Base-by-base conservation (phyloP, 2,888 invertebrate species). In the Piscicola geometra region DNA sequence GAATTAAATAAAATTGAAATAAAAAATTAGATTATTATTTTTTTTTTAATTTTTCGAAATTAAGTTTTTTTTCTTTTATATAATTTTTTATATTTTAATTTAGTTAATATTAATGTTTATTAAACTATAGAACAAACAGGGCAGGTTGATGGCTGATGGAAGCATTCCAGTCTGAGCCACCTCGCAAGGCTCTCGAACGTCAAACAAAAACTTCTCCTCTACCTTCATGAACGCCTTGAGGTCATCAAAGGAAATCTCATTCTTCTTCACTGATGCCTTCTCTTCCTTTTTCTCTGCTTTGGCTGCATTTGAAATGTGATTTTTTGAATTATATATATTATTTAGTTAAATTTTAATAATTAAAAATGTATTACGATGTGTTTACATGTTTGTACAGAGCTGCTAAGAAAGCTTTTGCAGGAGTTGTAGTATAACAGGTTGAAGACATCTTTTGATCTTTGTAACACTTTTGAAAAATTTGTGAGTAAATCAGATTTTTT, bases 131-230 rank as follows among this genome's bases (percentile, higher is more conserved):
- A 60, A 79, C 81, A 78, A 79, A 84, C 84, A 77, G 72, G 84
- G 84, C 72, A 85, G 83, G 78, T 84, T 84, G 35, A 81, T 78
- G 18, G 84, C 81, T n/a, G 78, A 76, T 3, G 82, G 81, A 76
- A 84, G 83, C 56, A 72, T 79, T 47, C 84, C 84, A 74, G 82
- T 81, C 35, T 82, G 81, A 25, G 77, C 76, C 3, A 84, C 77
- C 78, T 85, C 84, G 28, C 80, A 79, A 2, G 81, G 79, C 77
- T 84, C 83, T 56, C 85, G 78, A 5, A 85, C 84, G 78, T 85
- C 85, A 73, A 85, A 79, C 35, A 85, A 64, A 30, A 52, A 72
- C 36, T 64, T 73, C 28, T 21, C 33, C 30, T 73, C 60, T 25
- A 21, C 15, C 3, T 64, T 33, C 18, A 73, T 33, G 28, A 73